These are phyloP conservation scores for Oligia fasciuncula DNA, from an alignment of 2,888 invertebrate species.

Conservation along the genomic window DNA sequence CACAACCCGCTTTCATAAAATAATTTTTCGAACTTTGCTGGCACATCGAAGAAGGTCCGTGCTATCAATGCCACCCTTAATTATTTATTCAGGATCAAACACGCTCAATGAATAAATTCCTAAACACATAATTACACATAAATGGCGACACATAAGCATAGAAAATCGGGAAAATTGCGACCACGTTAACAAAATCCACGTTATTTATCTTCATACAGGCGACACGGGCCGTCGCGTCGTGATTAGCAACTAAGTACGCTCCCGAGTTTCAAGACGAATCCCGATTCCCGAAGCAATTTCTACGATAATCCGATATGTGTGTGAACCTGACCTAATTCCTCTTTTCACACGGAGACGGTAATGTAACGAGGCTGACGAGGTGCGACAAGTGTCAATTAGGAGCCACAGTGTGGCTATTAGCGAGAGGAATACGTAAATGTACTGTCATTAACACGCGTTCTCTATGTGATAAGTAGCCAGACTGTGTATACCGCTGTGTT, in stretches of 20 bases:
- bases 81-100: background rate
- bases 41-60: background rate
- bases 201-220: constrained; percentile 39
- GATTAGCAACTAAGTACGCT: constrained; percentile 42
- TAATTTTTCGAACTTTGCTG: background rate
- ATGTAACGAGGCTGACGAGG: constrained; percentile 49
- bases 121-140: background rate
- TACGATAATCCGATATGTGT: constrained; percentile 44
- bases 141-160: background rate
- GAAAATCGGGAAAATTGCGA: constrained; percentile 5
- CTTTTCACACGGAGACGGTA: constrained; percentile 51
- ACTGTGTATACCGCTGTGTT: constrained; percentile 26
- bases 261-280: constrained; percentile 42
- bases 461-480: constrained; percentile 49
- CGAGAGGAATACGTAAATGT: constrained; percentile 57
- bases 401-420: constrained; percentile 65
- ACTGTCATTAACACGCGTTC: constrained; percentile 62
- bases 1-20: background rate
- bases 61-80: background rate
- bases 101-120: background rate
- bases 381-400: constrained; percentile 65
- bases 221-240: constrained; percentile 31
- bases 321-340: constrained; percentile 59
- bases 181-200: background rate
- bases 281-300: constrained; percentile 53